phyloP scores from a whole-genome alignment of 2,888 invertebrate genomes.

The Yponomeuta sedellus region DNA sequence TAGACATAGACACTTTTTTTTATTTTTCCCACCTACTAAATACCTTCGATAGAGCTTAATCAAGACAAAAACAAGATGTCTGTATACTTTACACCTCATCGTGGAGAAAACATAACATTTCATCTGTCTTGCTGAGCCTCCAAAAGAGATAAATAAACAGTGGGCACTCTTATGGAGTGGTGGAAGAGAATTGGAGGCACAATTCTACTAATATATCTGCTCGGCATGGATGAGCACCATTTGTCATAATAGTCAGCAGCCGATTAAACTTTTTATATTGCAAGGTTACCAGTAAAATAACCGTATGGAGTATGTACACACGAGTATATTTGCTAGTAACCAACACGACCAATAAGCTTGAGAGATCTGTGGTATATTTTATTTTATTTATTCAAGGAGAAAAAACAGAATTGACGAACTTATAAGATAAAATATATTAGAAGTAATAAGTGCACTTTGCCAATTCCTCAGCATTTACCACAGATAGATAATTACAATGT shows the following conservation, averaged over 20 bases:
- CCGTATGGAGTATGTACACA: neutral
- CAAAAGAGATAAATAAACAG: slow-evolving; percentile 75
- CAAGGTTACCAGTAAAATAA: neutral
- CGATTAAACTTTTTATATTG: neutral
- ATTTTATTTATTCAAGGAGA: too few species aligned
- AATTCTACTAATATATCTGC: slow-evolving; percentile 33
- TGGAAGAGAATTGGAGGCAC: slow-evolving; percentile 48
- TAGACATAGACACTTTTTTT: neutral
- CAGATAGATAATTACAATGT: too few species aligned
- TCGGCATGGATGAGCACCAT: neutral
- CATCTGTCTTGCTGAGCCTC: slow-evolving; percentile 70
- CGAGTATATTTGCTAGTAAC: too few species aligned
- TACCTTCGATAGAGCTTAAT: slow-evolving; percentile 25
- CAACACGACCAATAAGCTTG: too few species aligned
- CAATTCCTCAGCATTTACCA: too few species aligned
- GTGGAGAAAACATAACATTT: slow-evolving; percentile 65
- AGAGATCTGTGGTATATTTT: too few species aligned
- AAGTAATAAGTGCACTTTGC: too few species aligned
- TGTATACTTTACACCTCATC: slow-evolving; percentile 63
- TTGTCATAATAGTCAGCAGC: neutral
- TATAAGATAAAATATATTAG: too few species aligned
- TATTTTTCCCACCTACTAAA: neutral
- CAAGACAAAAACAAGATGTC: slow-evolving; percentile 45
- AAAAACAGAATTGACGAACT: too few species aligned
- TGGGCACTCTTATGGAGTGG: slow-evolving; percentile 57